Conservation (phyloP, 2,113 vertebrate species). For the Trogon surrucura region DNA sequence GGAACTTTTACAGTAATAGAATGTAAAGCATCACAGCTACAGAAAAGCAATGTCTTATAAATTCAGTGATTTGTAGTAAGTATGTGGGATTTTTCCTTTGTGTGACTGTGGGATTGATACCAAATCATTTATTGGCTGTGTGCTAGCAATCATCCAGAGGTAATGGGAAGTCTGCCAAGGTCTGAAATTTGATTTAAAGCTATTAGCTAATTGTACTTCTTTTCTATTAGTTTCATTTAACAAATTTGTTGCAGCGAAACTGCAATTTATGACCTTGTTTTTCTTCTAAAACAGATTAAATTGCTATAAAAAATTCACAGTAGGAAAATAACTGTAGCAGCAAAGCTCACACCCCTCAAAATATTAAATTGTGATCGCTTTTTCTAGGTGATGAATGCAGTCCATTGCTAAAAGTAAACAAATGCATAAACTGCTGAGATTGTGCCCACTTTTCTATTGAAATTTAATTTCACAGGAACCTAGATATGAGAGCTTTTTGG, state of each 20-base stretch:
- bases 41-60: not conserved
- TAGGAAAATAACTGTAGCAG: not conserved
- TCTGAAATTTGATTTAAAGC: slow-evolving; percentile 45
- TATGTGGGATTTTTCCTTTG: not conserved
- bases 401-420: not conserved
- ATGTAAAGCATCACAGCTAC: not conserved
- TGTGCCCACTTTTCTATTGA: not conserved
- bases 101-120: not conserved
- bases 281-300: slow-evolving; percentile 22
- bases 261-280: slow-evolving; percentile 11
- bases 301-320: not conserved
- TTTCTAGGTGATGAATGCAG: not conserved
- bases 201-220: slow-evolving; percentile 52
- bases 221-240: slow-evolving; percentile 33
- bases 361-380: not conserved
- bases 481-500: not conserved
- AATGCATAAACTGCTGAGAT: not conserved
- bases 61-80: not conserved
- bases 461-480: not conserved
- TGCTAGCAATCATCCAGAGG: not conserved
- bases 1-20: not conserved
- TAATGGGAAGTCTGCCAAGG: not conserved
- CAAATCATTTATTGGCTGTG: not conserved
- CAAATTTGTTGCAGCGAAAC: slow-evolving; percentile 14
- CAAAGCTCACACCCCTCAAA: not conserved